phyloP scores from a whole-genome alignment of 2,888 invertebrate species.

The Luperina nickerlii region DNA sequence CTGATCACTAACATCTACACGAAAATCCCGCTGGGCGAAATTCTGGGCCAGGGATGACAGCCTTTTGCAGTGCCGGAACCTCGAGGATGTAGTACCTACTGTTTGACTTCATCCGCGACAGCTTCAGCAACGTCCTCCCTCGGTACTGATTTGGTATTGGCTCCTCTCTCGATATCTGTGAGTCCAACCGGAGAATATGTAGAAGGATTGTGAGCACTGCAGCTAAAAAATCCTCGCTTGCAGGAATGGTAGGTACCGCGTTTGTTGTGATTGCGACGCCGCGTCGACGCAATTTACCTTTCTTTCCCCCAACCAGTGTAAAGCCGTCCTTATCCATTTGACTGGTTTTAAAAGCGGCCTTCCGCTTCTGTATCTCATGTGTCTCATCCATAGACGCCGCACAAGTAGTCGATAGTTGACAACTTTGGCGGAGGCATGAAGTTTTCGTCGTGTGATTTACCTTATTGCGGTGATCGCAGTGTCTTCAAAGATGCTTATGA shows the following conservation, averaged over 20 bases:
- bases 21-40: not conserved
- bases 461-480: no score
- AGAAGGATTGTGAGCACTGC: not conserved
- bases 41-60: not conserved
- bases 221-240: not conserved
- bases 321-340: not conserved
- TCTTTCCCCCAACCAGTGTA: not conserved
- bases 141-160: not conserved
- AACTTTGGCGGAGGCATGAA: no score
- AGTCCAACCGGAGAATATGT: not conserved
- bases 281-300: not conserved
- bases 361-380: not conserved
- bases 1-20: not conserved
- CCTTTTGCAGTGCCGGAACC: not conserved
- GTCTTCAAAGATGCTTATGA: no score
- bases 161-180: not conserved
- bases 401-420: no score
- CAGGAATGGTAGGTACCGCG: not conserved
- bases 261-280: not conserved
- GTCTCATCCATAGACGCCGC: no score
- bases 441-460: no score
- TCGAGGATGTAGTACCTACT: not conserved
- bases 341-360: not conserved
- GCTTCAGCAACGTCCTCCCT: not conserved
- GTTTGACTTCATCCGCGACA: not conserved